Conservation (phyloP, 1,140 invertebrate species). For the Caenorhabditis remanei region DNA sequence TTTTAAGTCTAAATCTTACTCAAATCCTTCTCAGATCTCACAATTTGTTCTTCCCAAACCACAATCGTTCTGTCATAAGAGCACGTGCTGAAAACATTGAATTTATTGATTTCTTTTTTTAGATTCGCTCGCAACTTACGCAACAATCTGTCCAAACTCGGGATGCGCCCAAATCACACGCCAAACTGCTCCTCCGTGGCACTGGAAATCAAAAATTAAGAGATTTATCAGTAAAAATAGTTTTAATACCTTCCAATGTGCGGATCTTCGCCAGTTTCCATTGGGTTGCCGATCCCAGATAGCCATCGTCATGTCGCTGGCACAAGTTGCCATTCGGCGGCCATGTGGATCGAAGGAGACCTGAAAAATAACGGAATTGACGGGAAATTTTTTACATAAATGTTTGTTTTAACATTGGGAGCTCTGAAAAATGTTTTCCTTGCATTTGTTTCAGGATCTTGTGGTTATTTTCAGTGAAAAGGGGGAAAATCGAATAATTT, state of each 20-base stretch:
- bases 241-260: conserved; percentile 56
- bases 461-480: too few relatives aligned
- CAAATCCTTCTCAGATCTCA: conserved; percentile 31
- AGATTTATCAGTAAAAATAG: neutral
- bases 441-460: too few relatives aligned
- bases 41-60: conserved; percentile 56
- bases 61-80: conserved; percentile 59
- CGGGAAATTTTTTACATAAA: neutral
- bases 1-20: neutral
- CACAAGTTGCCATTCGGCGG: conserved; percentile 56
- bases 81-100: conserved; percentile 14
- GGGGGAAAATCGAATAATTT: too few relatives aligned
- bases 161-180: conserved; percentile 64
- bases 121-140: neutral
- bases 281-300: conserved; percentile 55
- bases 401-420: too few relatives aligned
- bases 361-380: conserved; percentile 1
- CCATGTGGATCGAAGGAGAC: conserved; percentile 55
- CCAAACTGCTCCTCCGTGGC: conserved; percentile 59
- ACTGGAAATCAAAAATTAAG: conserved; percentile 23
- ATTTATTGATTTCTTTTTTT: neutral
- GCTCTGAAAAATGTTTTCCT: too few relatives aligned
- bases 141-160: conserved; percentile 63
- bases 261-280: conserved; percentile 52
- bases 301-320: conserved; percentile 51